Evolutionary conservation across 2,888 invertebrate genomes (phyloP).

Genomic region (Xanthia icteritia): DNA sequence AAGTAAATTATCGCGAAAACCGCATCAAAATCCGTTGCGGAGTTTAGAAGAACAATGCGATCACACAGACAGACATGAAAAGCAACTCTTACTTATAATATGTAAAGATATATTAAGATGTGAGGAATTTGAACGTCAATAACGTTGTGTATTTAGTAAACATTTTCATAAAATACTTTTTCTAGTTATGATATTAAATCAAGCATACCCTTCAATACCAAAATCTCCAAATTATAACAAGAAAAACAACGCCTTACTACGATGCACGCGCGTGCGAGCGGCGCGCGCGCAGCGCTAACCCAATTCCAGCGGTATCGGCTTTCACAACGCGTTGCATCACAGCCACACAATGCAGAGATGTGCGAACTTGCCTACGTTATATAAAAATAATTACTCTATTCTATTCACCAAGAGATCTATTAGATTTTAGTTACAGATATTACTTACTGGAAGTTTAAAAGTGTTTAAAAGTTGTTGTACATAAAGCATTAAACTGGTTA

Average conservation of each 20-base stretch:
- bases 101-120: background rate
- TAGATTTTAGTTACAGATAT: constrained; percentile 31
- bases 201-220: background rate
- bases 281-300: constrained; percentile 79
- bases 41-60: background rate
- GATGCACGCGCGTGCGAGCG: constrained; percentile 55
- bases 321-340: constrained; percentile 86
- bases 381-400: constrained; percentile 62
- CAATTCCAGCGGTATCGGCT: constrained; percentile 85
- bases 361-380: constrained; percentile 64
- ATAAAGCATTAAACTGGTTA: constrained; percentile 5
- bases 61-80: background rate
- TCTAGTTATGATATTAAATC: background rate
- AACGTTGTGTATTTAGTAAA: background rate
- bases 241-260: constrained; percentile 45
- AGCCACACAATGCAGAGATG: constrained; percentile 65
- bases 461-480: constrained; percentile 10
- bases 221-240: constrained; percentile 7
- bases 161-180: background rate
- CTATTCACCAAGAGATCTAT: constrained; percentile 32
- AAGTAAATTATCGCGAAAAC: background rate
- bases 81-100: background rate
- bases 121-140: background rate
- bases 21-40: background rate
- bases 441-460: constrained; percentile 12